Evolutionary conservation across 2,888 invertebrate genomes (phyloP).

Genomic region (Homarus gammarus): DNA sequence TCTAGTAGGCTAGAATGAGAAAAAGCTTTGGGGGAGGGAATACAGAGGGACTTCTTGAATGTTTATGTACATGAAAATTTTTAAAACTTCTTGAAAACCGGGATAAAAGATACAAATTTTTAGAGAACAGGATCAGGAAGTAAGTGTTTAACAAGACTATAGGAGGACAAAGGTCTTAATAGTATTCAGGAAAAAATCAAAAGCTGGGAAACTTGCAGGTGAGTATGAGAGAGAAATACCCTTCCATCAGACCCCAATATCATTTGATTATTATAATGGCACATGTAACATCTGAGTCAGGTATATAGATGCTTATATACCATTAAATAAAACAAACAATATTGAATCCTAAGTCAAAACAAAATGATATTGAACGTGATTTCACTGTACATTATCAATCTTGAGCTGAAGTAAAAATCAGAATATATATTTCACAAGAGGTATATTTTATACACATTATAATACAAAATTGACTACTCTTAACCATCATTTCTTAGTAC

Average conservation of each 20-base stretch:
- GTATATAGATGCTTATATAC: constrained; percentile 26
- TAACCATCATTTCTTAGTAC: constrained; percentile 24
- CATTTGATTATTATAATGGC: constrained; percentile 54
- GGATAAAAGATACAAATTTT: constrained; percentile 40
- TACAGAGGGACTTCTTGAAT: constrained; percentile 25
- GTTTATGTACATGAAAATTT: constrained; percentile 66
- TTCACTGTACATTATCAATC: constrained; percentile 38
- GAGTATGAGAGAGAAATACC: constrained; percentile 74
- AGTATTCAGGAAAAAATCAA: constrained; percentile 45
- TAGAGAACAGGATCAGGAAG: constrained; percentile 60
- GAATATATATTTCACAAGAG: not conserved
- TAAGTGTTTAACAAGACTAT: constrained; percentile 64
- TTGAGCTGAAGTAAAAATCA: constrained; percentile 27
- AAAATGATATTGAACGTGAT: not conserved
- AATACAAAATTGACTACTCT: not conserved
- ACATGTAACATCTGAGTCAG: constrained; percentile 31
- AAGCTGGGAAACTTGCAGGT: constrained; percentile 61
- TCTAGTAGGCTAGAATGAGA: constrained; percentile 51
- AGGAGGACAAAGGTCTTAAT: constrained; percentile 63
- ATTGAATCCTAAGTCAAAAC: constrained; percentile 34
- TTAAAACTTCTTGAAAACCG: constrained; percentile 46
- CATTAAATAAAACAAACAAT: constrained; percentile 63
- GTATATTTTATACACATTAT: constrained; percentile 16
- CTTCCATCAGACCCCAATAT: constrained; percentile 70
- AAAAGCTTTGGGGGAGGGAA: constrained; percentile 39